phyloP scores from a whole-genome alignment of 2,797 vertebrate species.

The Kryptolebias ocellatus region DNA sequence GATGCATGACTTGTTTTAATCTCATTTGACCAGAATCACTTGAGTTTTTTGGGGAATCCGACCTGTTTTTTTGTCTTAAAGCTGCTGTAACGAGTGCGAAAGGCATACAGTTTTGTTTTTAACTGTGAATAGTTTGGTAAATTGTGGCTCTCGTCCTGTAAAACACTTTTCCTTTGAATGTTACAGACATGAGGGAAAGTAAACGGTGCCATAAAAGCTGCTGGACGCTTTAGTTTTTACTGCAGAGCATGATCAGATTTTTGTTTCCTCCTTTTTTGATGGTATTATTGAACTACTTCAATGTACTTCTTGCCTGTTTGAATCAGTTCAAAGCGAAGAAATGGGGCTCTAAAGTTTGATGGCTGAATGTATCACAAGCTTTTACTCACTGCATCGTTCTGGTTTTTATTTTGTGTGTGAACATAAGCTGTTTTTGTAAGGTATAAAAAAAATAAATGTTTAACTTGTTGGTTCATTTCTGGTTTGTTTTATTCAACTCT shows the following conservation, averaged over 20 bases:
- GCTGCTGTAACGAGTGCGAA: background rate
- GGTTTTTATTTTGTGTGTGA: background rate
- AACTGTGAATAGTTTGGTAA: slow-evolving; percentile 43
- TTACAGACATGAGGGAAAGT: slow-evolving; percentile 63
- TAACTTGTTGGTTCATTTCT: slow-evolving; percentile 60
- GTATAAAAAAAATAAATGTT: slow-evolving; percentile 75
- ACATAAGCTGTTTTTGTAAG: slow-evolving; percentile 64
- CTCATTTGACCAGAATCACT: slow-evolving; percentile 33
- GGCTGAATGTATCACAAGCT: slow-evolving; percentile 64
- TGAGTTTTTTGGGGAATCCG: slow-evolving; percentile 30
- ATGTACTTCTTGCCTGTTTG: slow-evolving; percentile 15
- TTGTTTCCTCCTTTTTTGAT: slow-evolving; percentile 5
- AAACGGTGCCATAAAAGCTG: slow-evolving; percentile 52
- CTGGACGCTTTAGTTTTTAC: slow-evolving; percentile 13
- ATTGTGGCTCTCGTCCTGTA: slow-evolving; percentile 24
- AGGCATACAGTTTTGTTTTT: slow-evolving; percentile 24
- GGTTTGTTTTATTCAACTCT: background rate
- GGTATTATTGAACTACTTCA: slow-evolving; percentile 30
- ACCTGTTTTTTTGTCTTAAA: slow-evolving; percentile 25
- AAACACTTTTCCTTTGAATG: slow-evolving; percentile 65
- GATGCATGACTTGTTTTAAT: slow-evolving; percentile 56
- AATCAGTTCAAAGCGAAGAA: background rate
- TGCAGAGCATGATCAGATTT: slow-evolving; percentile 43
- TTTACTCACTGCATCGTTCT: slow-evolving; percentile 30
- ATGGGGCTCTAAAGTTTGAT: slow-evolving; percentile 19